Evolutionary conservation across 2,888 invertebrate genomes (phyloP), one percentile per base, ranked within the genome.

Genomic region (Ophion slaviceki): DNA sequence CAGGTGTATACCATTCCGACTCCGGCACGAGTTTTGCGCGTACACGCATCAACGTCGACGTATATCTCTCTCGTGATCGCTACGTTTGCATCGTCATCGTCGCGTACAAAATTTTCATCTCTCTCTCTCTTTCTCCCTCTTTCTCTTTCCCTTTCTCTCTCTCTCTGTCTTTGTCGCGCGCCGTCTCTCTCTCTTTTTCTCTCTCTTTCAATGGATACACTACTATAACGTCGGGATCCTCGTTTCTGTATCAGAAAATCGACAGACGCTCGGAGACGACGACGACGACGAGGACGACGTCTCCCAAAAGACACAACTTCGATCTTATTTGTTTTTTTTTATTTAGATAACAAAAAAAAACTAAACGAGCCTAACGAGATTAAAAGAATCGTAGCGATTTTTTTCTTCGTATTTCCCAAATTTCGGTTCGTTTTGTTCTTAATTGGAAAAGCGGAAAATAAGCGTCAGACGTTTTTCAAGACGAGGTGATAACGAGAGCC

Each of bases 1-100:
- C 95, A 95, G 94, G 95, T 95, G 94, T 94, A 94, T 94, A 93
- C 93, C 94, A 95, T 94, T 95, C 92, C 92, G 92, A 91, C 92
- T 92, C 90, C 88, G 86, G 86, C 86, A 92, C 93, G 92, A 91
- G 93, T 91, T 81, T 92, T 90, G 91, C 90, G 91, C 89, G 91
- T 91, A 90, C 91, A 91, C 90, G 88, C 87, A 88, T 88, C 86
- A 85, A 72, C 82, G 57, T 80, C 82, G 76, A 80, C 84, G 80
- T 80, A 67, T 28, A 40, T 86, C 86, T 84, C 88, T 80, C 80
- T 86, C 85, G 86, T 82, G 87, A 85, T 57, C 80, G 82, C 82
- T 75, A 75, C 87, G 80, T 85, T 81, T 86, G 72, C 82, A 64
- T 86, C 62, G 86, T 80, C 86, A 87, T 70, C 68, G 61, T 78